Evolutionary conservation across 2,797 vertebrate species (phyloP).

Genomic region (Myotis findleyi): DNA sequence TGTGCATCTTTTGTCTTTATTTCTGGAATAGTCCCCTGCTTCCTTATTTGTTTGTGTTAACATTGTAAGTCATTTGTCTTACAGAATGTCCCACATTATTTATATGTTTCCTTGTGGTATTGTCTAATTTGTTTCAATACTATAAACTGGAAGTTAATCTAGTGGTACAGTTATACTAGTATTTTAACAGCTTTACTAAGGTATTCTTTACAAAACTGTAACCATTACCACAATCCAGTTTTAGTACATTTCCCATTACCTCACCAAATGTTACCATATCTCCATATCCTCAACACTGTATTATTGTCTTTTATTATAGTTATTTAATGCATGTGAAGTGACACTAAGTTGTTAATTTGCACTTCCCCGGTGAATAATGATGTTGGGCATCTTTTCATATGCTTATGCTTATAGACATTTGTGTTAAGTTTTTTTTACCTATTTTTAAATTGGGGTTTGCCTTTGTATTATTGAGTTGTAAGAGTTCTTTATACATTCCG

Average conservation of each 20-base stretch:
- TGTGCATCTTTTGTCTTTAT: not conserved
- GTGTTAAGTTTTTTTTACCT: not conserved
- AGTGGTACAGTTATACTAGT: not conserved
- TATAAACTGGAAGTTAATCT: not conserved
- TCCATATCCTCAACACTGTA: not conserved
- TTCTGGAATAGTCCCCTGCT: not conserved
- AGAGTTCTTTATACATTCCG: not conserved
- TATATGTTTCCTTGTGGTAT: not conserved
- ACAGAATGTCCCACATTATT: not conserved
- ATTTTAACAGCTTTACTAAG: slow-evolving; percentile 31
- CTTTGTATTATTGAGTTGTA: not conserved
- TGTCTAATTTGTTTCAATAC: not conserved
- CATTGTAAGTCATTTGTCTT: not conserved
- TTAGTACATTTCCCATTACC: not conserved
- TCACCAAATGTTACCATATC: not conserved
- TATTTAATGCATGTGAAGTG: not conserved
- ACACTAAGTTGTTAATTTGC: not conserved
- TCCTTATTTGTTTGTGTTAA: not conserved
- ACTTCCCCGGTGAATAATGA: not conserved
- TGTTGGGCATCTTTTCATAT: not conserved
- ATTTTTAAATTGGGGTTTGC: not conserved
- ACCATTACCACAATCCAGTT: not conserved
- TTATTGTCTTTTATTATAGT: slow-evolving; percentile 3
- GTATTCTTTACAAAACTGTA: slow-evolving; percentile 5
- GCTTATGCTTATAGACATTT: not conserved